phyloP scores from a whole-genome alignment of 2,888 invertebrate species.

The Drosophila picticornis region DNA sequence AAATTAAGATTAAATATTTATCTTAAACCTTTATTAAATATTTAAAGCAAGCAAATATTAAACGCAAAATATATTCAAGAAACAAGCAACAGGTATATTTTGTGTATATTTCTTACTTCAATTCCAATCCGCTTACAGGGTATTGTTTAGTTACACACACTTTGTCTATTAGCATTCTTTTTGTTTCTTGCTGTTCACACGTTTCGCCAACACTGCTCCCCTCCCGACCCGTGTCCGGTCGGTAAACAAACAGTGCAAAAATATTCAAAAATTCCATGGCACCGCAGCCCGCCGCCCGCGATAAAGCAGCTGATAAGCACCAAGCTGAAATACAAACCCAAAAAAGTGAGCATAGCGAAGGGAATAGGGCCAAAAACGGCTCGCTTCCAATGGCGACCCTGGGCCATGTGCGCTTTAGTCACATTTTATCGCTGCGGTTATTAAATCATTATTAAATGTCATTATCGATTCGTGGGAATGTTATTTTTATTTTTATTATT shows the following conservation, averaged over 20 bases:
- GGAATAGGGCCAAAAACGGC: slow-evolving; percentile 1
- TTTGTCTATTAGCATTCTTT: not conserved
- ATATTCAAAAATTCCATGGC: slow-evolving; percentile 76
- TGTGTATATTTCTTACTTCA: not conserved
- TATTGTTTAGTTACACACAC: not conserved
- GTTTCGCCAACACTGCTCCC: not conserved
- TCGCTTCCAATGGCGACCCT: slow-evolving; percentile 16
- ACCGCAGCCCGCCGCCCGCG: slow-evolving; percentile 39
- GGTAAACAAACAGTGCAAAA: slow-evolving; percentile 70
- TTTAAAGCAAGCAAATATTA: not conserved
- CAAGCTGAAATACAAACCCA: slow-evolving; percentile 2
- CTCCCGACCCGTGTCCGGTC: not conserved
- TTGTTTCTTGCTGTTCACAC: slow-evolving; percentile 1
- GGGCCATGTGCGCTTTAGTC: slow-evolving; percentile 50
- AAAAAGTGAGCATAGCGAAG: slow-evolving; percentile 5
- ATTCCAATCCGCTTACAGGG: not conserved
- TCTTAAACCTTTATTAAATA: not conserved
- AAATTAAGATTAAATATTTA: not conserved
- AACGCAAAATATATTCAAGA: not conserved
- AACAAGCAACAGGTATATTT: not conserved
- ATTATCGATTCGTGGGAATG: slow-evolving; percentile 79
- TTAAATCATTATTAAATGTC: slow-evolving; percentile 73
- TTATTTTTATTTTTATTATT: slow-evolving; percentile 22
- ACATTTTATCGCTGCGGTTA: slow-evolving; percentile 64
- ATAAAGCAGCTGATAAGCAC: slow-evolving; percentile 67